Base-by-base conservation (phyloP, 2,888 invertebrate species). In the Lamproptera curius region DNA sequence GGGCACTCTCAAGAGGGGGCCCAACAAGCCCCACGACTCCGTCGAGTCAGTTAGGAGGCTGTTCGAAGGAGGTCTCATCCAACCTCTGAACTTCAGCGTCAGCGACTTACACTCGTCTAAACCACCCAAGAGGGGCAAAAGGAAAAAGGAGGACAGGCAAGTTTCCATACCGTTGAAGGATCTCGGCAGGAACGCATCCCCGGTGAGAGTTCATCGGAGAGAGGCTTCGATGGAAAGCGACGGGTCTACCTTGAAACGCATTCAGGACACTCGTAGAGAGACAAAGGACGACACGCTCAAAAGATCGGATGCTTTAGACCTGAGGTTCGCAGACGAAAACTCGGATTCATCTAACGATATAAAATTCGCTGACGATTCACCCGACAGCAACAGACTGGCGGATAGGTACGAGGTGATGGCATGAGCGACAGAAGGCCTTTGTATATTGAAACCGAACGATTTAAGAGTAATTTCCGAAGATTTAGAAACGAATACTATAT, bases 301-400 rank as follows among this genome's bases (percentile, higher is more conserved):
- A 61, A 86, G 90, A 57, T 88, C 80, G 54, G 89, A 90, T 58
- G 78, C 91, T 45, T 90, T 90, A 43, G 93, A 93, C 57, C 90
- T 94, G 39, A 91, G 90, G 63, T 94, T 91, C 67, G 94, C 91
- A 5, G 94, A 94, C 62, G 93, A 93, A 26, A 91, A 90, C 56
- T 91, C 91, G 1, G 91, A 91, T 62, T 85, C 86, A 16, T 88
- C 88, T 0, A 80, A 76, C 52, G 87, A 88, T 58, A 84, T 86
- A 4, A 83, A 80, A 59, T 86, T 83, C 54, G 84, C 78, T 10
- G 88, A 85, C 47, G 87, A 85, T 56, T 86, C 87, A 1, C 85
- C 87, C 1, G 87, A 87, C 58, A 85, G 84, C 58, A 87, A 87
- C 67, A 74, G 72, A 54, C 55, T 84, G 54, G 65, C 70, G 55